Evolutionary conservation across 1,140 invertebrate species (phyloP).

Genomic region (Papilio polytes): DNA sequence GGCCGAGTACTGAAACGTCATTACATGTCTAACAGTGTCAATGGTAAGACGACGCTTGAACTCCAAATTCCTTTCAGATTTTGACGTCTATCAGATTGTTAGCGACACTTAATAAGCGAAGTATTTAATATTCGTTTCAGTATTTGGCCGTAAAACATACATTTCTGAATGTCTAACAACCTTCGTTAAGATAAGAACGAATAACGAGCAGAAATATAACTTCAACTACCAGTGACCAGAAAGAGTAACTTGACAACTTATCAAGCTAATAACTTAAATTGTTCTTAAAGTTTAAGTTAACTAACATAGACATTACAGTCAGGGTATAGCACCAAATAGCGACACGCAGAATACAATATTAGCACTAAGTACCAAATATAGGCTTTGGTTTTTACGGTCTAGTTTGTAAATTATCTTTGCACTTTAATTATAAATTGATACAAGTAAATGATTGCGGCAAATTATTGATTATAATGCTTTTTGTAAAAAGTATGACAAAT

Average conservation of each 20-base stretch:
- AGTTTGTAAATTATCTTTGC: slow-evolving; percentile 24
- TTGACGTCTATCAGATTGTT: too few relatives aligned
- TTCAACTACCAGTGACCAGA: neutral
- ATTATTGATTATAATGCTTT: slow-evolving; percentile 27
- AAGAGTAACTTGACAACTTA: slow-evolving; percentile 3
- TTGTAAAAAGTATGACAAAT: slow-evolving; percentile 21
- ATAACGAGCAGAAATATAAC: neutral
- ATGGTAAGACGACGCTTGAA: too few relatives aligned
- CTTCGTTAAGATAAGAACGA: neutral
- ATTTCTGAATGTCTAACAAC: neutral
- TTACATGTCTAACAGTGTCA: too few relatives aligned
- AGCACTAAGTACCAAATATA: slow-evolving; percentile 31
- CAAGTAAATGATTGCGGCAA: neutral
- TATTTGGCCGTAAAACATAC: neutral
- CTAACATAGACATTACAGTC: slow-evolving; percentile 26
- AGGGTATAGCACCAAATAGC: slow-evolving; percentile 10
- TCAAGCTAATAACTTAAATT: slow-evolving; percentile 25
- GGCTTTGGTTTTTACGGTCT: slow-evolving; percentile 4
- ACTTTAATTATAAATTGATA: slow-evolving; percentile 32
- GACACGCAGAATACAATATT: slow-evolving; percentile 20
- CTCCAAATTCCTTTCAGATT: too few relatives aligned
- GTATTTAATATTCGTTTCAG: too few relatives aligned
- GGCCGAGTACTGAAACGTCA: too few relatives aligned
- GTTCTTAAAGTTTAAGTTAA: slow-evolving; percentile 1
- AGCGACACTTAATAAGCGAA: too few relatives aligned